Percentiles rank a stretch among this genome's conserved stretches.
Conservation (phyloP, 2,797 vertebrate genomes). For the Gouania willdenowi region DNA sequence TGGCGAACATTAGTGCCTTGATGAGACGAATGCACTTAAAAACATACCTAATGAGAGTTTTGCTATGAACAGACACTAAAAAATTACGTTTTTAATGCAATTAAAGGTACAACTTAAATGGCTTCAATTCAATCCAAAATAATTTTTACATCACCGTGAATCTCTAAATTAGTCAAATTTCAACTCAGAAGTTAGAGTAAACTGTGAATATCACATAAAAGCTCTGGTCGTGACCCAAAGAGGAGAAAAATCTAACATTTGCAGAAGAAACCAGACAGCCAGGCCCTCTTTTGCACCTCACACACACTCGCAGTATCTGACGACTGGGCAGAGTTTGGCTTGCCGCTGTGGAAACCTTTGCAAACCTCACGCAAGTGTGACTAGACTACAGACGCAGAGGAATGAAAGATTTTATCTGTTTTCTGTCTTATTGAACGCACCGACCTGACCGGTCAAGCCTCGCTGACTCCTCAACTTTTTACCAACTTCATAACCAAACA, state of each 20-base stretch:
- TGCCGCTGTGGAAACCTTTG: conserved; percentile 51
- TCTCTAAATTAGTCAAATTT: no score
- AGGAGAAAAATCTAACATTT: conserved; percentile 38
- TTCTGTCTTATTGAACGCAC: neutral
- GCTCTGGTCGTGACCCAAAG: conserved; percentile 8
- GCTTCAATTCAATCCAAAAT: no score
- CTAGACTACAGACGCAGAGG: neutral
- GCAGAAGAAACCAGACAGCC: conserved; percentile 40
- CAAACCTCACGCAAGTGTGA: conserved; percentile 35
- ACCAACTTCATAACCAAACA: no score
- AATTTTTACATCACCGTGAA: no score
- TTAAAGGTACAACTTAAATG: no score
- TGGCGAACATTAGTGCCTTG: no score
- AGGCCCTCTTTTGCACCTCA: conserved; percentile 27
- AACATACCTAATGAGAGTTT: no score
- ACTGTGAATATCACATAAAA: conserved; percentile 30
- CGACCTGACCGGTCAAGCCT: neutral
- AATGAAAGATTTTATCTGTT: neutral
- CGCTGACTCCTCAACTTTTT: neutral
- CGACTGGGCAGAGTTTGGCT: conserved; percentile 46
- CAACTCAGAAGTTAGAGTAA: no score
- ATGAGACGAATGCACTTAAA: no score
- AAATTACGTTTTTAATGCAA: no score
- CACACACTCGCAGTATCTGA: conserved; percentile 47
- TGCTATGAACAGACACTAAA: no score